Percentiles rank a stretch among this genome's conserved stretches.
These are phyloP conservation scores for Drosophila saltans DNA, from an alignment of 1,140 invertebrate genomes.

Conservation along the genomic window DNA sequence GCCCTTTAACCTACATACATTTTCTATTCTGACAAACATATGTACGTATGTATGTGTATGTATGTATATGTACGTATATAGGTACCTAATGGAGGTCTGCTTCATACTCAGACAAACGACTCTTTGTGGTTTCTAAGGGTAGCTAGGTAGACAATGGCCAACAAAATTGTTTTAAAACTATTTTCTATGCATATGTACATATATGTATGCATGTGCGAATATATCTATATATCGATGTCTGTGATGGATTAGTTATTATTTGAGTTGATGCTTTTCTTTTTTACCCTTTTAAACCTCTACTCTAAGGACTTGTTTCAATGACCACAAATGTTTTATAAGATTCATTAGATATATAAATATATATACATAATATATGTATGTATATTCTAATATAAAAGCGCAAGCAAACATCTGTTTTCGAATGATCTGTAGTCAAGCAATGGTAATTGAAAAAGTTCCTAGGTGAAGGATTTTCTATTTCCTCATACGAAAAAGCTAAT, in stretches of 20 bases:
- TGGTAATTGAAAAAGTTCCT: background rate
- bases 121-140: constrained; percentile 6
- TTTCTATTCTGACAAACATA: background rate
- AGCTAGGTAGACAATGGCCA: background rate
- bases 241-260: background rate
- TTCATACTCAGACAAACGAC: constrained; percentile 1
- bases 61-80: background rate
- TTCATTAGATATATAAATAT: too few relatives aligned
- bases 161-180: background rate
- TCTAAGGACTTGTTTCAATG: background rate
- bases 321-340: too few relatives aligned
- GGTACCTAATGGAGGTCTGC: constrained; percentile 15
- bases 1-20: constrained; percentile 74
- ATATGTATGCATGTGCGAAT: background rate
- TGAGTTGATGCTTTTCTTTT: background rate
- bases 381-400: too few relatives aligned
- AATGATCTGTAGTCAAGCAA: background rate
- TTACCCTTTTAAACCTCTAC: background rate
- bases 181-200: background rate
- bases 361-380: too few relatives aligned
- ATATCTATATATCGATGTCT: background rate
- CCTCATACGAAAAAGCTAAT: background rate
- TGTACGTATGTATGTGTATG: too few relatives aligned
- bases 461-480: background rate
- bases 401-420: too few relatives aligned